Evolutionary conservation across 2,113 vertebrate genomes (phyloP).

Genomic region (Indri indri): DNA sequence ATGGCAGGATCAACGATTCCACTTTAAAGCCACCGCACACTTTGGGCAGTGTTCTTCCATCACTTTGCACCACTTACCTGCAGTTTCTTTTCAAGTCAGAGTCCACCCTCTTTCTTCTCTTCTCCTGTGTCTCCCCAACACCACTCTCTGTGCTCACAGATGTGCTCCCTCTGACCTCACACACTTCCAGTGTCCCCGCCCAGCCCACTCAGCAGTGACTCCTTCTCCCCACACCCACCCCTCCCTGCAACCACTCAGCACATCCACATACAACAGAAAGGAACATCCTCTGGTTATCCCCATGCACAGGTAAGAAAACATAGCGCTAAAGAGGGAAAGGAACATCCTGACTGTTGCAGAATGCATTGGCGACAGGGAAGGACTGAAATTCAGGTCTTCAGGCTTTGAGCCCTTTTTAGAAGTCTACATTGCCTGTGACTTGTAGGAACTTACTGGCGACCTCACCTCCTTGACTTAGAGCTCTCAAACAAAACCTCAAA

Average conservation of each 20-base stretch:
- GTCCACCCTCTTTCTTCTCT: background rate
- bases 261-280: too few relatives aligned
- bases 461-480: background rate
- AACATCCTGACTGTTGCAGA: background rate
- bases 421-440: background rate
- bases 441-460: background rate
- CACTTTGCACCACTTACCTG: background rate
- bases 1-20: background rate
- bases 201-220: background rate
- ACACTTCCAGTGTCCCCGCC: background rate
- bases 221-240: background rate
- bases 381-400: too few relatives aligned
- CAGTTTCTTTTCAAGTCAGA: background rate
- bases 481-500: background rate
- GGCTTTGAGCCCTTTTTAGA: too few relatives aligned
- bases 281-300: background rate
- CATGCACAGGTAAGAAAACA: background rate
- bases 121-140: background rate
- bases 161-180: background rate
- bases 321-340: background rate
- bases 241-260: background rate
- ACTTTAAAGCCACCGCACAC: background rate
- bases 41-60: too few relatives aligned
- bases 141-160: background rate
- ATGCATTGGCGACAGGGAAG: accelerated